phyloP scores from a whole-genome alignment of 2,113 vertebrate genomes.

The Sus scrofa region T2T-Sscrofa CM000820.6:70699001-70699500 shows the following conservation, averaged over 20 bases:
- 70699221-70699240: neutral
- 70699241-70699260: neutral
- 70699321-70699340: neutral
- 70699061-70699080: too few species aligned
- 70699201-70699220: neutral
- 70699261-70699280: neutral
- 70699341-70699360: neutral
- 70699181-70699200: slow-evolving; percentile 8
- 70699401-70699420: slow-evolving; percentile 27
- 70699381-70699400: neutral
- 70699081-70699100: too few species aligned
- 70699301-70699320: neutral
- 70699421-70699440: neutral
- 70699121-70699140: neutral
- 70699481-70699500: too few species aligned
- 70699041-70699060: too few species aligned
- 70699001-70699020: too few species aligned
- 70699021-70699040: too few species aligned
- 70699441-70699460: neutral
- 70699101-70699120: neutral
- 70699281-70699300: neutral
- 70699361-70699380: neutral
- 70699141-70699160: neutral
- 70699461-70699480: too few species aligned
- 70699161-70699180: neutral